Evolutionary conservation across 1,140 invertebrate species (phyloP).

Genomic region (Drosophila dunni): DNA sequence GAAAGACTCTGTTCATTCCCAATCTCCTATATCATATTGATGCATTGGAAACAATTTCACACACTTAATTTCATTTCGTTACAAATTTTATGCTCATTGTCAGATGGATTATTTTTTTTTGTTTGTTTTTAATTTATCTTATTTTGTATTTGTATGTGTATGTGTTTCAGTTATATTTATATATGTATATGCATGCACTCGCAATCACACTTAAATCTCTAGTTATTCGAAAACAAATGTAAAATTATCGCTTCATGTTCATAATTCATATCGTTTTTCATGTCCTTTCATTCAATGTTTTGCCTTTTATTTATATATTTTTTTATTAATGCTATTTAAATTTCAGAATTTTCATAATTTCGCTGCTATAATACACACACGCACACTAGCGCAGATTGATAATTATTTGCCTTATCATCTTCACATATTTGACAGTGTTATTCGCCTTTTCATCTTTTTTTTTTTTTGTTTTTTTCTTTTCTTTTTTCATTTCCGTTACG

Average conservation of each 20-base stretch:
- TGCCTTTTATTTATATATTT: constrained; percentile 2
- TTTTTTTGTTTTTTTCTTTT: not conserved
- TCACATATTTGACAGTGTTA: constrained; percentile 24
- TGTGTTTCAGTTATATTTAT: constrained; percentile 37
- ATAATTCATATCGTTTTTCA: not conserved
- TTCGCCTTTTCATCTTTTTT: constrained; percentile 20
- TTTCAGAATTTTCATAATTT: constrained; percentile 30
- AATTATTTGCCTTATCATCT: constrained; percentile 43
- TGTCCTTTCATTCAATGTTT: constrained; percentile 1
- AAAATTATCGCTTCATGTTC: constrained; percentile 26
- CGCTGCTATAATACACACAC: constrained; percentile 28
- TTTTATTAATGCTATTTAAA: constrained; percentile 19
- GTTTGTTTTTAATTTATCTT: constrained; percentile 18
- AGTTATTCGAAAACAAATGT: constrained; percentile 61
- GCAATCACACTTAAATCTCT: constrained; percentile 37
- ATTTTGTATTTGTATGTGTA: constrained; percentile 43
- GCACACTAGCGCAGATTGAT: constrained; percentile 38
- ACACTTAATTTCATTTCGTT: constrained; percentile 74
- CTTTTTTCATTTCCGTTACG: constrained; percentile 36
- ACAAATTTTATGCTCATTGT: constrained; percentile 59
- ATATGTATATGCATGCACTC: constrained; percentile 43
- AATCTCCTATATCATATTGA: constrained; percentile 8
- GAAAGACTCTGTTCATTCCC: constrained; percentile 22
- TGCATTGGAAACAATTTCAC: constrained; percentile 62
- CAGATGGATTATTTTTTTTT: constrained; percentile 41